Conservation (phyloP, 2,888 invertebrate species). For the Protonemura montana region DNA sequence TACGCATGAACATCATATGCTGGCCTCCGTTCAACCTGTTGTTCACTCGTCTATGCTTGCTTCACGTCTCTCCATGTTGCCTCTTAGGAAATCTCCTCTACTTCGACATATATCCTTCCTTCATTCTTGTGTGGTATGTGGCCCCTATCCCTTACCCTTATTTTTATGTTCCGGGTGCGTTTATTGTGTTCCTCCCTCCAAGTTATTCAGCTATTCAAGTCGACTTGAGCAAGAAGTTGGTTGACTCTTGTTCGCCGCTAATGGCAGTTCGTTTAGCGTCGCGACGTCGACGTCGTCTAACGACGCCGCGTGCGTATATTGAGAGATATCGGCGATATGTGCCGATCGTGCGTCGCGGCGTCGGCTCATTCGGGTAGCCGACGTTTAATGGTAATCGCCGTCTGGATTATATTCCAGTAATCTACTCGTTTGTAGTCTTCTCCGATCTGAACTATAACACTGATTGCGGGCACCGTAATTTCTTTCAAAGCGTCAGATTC, state of each 20-base stretch:
- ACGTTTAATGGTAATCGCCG: background rate
- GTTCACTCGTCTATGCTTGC: background rate
- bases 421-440: background rate
- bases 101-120: background rate
- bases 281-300: background rate
- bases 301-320: background rate
- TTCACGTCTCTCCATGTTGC: background rate
- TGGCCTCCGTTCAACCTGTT: slow-evolving; percentile 18
- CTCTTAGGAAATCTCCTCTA: slow-evolving; percentile 22
- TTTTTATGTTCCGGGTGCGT: background rate
- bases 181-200: background rate
- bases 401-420: background rate
- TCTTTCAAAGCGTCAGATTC: background rate
- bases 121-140: background rate
- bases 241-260: background rate
- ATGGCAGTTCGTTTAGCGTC: background rate
- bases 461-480: background rate
- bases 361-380: background rate
- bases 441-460: background rate
- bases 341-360: background rate
- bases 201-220: background rate
- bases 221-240: slow-evolving; percentile 4
- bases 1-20: background rate
- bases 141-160: background rate
- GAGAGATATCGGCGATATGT: background rate